Evolutionary conservation across 2,113 vertebrate species (phyloP).

Genomic region (Brachyistius frenatus): DNA sequence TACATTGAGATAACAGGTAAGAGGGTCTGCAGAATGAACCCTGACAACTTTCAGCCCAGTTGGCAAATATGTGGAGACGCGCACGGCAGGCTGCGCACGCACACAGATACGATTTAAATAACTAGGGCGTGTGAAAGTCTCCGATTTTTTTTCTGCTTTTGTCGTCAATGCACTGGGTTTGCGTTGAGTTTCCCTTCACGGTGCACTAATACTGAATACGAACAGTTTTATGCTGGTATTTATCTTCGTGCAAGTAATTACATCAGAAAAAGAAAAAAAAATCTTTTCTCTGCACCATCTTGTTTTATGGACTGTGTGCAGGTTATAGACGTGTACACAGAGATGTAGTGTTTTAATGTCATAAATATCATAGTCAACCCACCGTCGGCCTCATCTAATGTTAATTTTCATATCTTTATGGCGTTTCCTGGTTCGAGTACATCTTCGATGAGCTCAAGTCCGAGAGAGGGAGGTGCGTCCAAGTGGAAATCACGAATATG

Average conservation of each 20-base stretch:
- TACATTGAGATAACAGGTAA: constrained; percentile 86
- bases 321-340: not conserved
- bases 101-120: not conserved
- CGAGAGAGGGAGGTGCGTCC: constrained; percentile 43
- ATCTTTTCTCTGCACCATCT: not conserved
- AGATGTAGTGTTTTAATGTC: not conserved
- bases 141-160: constrained; percentile 33
- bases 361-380: not conserved
- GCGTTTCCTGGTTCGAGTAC: constrained; percentile 45
- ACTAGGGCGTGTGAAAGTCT: not conserved
- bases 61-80: not conserved
- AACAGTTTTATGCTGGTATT: not conserved
- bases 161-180: constrained; percentile 27
- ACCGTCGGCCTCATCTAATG: not conserved
- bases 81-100: not conserved
- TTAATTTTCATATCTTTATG: constrained; percentile 17
- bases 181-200: not conserved
- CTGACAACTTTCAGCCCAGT: constrained; percentile 45
- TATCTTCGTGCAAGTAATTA: not conserved
- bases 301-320: not conserved
- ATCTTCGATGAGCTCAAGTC: constrained; percentile 46
- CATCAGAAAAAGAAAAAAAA: too few species aligned
- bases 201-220: not conserved
- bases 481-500: constrained; percentile 37
- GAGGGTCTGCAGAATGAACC: constrained; percentile 51